Percentiles rank a stretch among this genome's conserved stretches.
Conservation (phyloP, 2,888 invertebrate genomes). For the Trisateles emortualis region DNA sequence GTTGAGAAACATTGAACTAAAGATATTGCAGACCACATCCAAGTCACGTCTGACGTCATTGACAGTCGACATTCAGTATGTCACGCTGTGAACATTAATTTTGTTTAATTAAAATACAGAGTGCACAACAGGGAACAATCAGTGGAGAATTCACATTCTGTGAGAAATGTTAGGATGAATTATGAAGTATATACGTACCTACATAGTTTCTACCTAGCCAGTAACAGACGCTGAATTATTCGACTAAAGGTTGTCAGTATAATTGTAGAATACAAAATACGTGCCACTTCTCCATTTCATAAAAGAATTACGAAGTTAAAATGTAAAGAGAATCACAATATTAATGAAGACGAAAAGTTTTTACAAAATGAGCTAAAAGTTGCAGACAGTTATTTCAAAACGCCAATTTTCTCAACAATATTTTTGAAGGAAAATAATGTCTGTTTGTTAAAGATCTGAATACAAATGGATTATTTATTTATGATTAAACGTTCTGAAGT, state of each 20-base stretch:
- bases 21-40: slow-evolving; percentile 21
- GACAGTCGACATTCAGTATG: slow-evolving; percentile 43
- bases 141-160: neutral
- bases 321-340: slow-evolving; percentile 20
- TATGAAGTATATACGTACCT: too few relatives aligned
- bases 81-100: slow-evolving; percentile 53
- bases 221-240: too few relatives aligned
- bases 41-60: slow-evolving; percentile 54
- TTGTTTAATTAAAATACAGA: slow-evolving; percentile 54
- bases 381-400: neutral
- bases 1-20: slow-evolving; percentile 12
- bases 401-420: neutral
- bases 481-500: neutral
- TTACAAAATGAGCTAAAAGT: neutral
- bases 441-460: neutral
- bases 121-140: neutral
- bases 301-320: slow-evolving; percentile 1
- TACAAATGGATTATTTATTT: neutral
- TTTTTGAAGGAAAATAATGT: neutral
- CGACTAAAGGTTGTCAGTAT: neutral
- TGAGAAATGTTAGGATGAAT: neutral
- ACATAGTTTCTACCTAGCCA: too few relatives aligned
- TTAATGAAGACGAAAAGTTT: slow-evolving; percentile 6
- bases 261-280: neutral
- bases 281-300: neutral